These are phyloP conservation scores for Xiphophorus hellerii DNA, from an alignment of 2,113 vertebrate genomes.

Conservation along the genomic window DNA sequence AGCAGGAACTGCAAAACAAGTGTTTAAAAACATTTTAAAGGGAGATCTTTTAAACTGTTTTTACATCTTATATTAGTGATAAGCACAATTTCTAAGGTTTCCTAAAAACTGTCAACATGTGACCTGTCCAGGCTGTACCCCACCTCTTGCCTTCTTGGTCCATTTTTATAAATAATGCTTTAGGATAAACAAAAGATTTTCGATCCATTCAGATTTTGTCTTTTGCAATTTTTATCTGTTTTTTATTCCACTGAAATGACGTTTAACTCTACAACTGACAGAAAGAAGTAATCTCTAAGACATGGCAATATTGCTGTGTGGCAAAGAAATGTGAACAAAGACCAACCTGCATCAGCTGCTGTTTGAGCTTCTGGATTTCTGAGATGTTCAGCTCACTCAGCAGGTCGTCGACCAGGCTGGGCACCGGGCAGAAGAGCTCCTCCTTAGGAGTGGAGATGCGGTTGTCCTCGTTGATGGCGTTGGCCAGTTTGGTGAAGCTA, in stretches of 20 bases:
- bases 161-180: too few species aligned
- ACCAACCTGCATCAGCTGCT: slow-evolving; percentile 93
- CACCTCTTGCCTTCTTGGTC: too few species aligned
- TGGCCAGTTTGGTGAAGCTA: slow-evolving; percentile 85
- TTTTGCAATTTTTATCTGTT: too few species aligned
- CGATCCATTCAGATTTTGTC: too few species aligned
- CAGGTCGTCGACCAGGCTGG: slow-evolving; percentile 95
- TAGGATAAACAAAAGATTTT: too few species aligned
- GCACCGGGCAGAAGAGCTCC: slow-evolving; percentile 84
- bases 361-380: slow-evolving; percentile 98
- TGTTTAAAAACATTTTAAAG: neutral
- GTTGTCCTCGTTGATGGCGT: slow-evolving; percentile 79
- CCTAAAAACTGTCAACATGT: too few species aligned
- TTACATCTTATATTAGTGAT: neutral
- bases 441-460: slow-evolving; percentile 85
- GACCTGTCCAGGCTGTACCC: too few species aligned
- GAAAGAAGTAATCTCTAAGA: too few species aligned
- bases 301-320: neutral
- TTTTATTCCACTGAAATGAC: too few species aligned
- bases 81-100: neutral
- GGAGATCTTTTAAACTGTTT: neutral
- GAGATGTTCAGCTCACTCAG: slow-evolving; percentile 97
- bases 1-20: neutral
- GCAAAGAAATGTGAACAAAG: neutral
- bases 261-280: too few species aligned